Conservation (phyloP, 1,140 invertebrate species). For the Yoshiicerus persimilis region DNA sequence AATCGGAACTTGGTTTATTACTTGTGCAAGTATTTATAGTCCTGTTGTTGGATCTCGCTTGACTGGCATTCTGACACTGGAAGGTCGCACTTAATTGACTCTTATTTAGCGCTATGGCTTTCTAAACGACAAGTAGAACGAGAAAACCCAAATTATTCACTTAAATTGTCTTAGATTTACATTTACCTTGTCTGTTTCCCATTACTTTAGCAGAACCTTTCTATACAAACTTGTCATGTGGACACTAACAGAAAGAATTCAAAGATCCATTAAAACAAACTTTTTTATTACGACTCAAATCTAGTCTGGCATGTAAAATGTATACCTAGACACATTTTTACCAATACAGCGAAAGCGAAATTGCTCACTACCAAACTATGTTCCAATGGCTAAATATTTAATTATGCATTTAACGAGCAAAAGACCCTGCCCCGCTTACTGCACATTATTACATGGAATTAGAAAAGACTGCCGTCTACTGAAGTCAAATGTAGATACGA, state of each 20-base stretch:
- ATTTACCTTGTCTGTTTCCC: neutral
- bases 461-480: too few species aligned
- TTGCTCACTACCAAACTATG: too few species aligned
- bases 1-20: neutral
- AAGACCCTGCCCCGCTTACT: neutral
- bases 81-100: constrained; percentile 5
- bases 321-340: neutral
- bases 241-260: neutral
- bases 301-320: too few species aligned
- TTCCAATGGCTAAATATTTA: neutral
- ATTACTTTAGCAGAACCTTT: neutral
- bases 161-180: neutral
- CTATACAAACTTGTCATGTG: neutral
- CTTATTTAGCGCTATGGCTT: neutral
- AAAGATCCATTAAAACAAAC: neutral
- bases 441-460: too few species aligned
- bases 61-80: constrained; percentile 1
- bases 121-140: neutral
- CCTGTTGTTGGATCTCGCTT: neutral
- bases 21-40: neutral
- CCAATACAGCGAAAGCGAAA: neutral
- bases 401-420: neutral
- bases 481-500: too few species aligned
- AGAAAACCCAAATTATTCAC: neutral
- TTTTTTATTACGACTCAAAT: too few species aligned